A percentile compares a stretch with the other conserved stretches of the same genome.
These are phyloP conservation scores for Gopherus flavomarginatus DNA, from an alignment of 2,113 vertebrate species.

Conservation along the genomic window DNA sequence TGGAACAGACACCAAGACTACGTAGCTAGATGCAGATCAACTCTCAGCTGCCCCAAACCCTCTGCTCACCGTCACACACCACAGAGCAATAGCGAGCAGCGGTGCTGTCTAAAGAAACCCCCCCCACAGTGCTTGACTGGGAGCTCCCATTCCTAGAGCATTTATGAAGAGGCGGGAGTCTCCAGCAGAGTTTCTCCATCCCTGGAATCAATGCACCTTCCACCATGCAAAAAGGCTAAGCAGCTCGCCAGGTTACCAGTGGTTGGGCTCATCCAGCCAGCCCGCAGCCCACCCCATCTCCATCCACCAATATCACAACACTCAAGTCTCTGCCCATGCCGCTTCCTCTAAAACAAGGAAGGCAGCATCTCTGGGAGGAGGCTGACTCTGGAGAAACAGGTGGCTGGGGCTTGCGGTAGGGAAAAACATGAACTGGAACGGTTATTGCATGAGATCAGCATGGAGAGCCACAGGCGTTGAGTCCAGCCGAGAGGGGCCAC, in stretches of 20 bases:
- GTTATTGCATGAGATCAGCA: conserved; percentile 23
- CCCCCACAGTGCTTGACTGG: neutral
- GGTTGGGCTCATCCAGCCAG: neutral
- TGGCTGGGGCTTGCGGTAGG: conserved; percentile 24
- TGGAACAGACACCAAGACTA: neutral
- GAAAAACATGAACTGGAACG: conserved; percentile 22
- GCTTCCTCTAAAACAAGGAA: conserved; percentile 86
- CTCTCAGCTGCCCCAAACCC: neutral
- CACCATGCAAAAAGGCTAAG: neutral
- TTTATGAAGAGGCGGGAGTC: neutral
- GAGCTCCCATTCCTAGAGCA: neutral
- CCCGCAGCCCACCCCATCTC: neutral
- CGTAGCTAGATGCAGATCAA: neutral
- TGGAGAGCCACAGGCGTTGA: neutral
- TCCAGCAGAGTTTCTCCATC: neutral
- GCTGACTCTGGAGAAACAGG: neutral
- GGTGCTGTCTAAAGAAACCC: neutral
- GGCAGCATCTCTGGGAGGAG: conserved; percentile 37
- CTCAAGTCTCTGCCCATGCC: neutral
- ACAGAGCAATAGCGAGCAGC: neutral
- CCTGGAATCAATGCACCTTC: neutral
- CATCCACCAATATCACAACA: neutral
- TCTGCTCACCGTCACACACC: neutral
- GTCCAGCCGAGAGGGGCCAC: neutral
- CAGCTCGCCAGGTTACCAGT: conserved; percentile 17